phyloP scores from a whole-genome alignment of 1,140 invertebrate genomes.

The Diachasmimorpha longicaudata region DNA sequence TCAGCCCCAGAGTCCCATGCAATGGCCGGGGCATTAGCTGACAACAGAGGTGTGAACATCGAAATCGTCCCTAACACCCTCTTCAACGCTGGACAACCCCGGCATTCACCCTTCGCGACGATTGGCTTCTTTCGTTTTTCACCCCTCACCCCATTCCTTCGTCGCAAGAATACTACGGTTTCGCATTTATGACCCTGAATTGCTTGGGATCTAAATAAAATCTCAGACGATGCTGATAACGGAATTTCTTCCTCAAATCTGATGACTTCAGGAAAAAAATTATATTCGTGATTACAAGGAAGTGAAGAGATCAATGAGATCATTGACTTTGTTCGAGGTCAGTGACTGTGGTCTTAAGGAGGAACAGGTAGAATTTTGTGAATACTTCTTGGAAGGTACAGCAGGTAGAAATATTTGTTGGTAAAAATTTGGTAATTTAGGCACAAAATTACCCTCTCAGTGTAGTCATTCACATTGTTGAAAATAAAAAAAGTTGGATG shows the following conservation, averaged over 20 bases:
- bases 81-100: slow-evolving; percentile 17
- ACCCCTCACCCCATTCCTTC: slow-evolving; percentile 45
- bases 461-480: too few species aligned
- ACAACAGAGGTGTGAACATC: slow-evolving; percentile 61
- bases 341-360: too few species aligned
- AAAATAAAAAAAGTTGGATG: background rate
- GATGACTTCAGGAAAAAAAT: background rate
- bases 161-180: slow-evolving; percentile 25
- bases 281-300: background rate
- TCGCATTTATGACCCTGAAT: slow-evolving; percentile 57
- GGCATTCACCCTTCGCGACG: slow-evolving; percentile 1
- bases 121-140: slow-evolving; percentile 19
- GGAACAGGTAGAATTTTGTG: too few species aligned
- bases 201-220: slow-evolving; percentile 60
- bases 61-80: slow-evolving; percentile 43
- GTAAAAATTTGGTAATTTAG: too few species aligned
- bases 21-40: slow-evolving; percentile 56
- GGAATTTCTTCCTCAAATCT: background rate
- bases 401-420: too few species aligned
- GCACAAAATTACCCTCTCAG: too few species aligned
- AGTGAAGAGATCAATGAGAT: background rate
- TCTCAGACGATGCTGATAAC: slow-evolving; percentile 48
- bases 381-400: too few species aligned
- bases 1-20: slow-evolving; percentile 37
- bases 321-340: too few species aligned